phyloP scores from a whole-genome alignment of 2,888 invertebrate genomes.

The Smittia aterrima region DNA sequence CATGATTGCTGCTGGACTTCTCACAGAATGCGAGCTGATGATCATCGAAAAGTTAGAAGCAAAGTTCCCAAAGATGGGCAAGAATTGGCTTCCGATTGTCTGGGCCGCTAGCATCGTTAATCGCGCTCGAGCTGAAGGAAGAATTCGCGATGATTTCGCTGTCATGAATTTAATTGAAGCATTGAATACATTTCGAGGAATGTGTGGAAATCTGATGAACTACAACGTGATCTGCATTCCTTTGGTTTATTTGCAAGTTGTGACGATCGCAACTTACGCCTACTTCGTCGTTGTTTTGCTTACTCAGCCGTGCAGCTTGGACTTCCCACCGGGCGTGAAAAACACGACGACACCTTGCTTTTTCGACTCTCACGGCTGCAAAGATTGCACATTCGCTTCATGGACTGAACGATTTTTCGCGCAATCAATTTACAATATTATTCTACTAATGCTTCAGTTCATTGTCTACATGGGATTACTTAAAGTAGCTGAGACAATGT shows the following conservation, averaged over 20 bases:
- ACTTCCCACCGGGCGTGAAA: too few species aligned
- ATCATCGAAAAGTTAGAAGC: constrained; percentile 56
- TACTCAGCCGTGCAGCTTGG: not conserved
- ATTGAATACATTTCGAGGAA: constrained; percentile 59
- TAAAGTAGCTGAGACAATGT: constrained; percentile 86
- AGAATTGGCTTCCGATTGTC: constrained; percentile 58
- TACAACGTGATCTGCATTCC: constrained; percentile 59
- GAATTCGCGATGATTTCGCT: constrained; percentile 60
- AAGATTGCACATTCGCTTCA: not conserved
- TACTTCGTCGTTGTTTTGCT: constrained; percentile 47
- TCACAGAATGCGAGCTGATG: constrained; percentile 56
- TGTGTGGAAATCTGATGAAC: constrained; percentile 55
- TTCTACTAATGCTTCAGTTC: constrained; percentile 85
- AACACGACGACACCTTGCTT: too few species aligned
- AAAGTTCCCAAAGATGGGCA: constrained; percentile 56
- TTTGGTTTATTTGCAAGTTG: constrained; percentile 60
- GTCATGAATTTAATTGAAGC: constrained; percentile 62
- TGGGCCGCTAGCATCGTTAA: constrained; percentile 60
- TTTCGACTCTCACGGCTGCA: too few species aligned
- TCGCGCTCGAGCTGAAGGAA: constrained; percentile 57
- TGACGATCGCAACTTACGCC: constrained; percentile 62
- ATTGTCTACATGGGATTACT: constrained; percentile 89
- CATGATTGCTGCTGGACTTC: constrained; percentile 57
- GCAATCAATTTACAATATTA: constrained; percentile 43
- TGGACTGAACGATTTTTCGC: not conserved